Base-by-base conservation (phyloP, 2,888 invertebrate species). In the Ochropleura plecta region DNA sequence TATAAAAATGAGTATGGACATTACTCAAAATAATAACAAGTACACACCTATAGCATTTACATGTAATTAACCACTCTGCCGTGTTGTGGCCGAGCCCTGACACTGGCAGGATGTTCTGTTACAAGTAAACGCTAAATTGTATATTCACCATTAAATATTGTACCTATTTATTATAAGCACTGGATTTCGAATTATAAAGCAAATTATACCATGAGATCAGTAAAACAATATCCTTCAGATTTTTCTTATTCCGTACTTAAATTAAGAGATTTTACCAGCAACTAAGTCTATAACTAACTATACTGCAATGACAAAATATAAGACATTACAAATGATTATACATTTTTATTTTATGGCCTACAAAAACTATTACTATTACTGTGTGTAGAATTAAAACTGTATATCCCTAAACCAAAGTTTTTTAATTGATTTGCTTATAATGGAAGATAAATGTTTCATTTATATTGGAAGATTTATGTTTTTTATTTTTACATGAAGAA, bases 161-260 rank as follows among this genome's bases (percentile, higher is more conserved):
- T 68, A 69, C 48, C 79, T 73, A 67, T n/a, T 55, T 49, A 57
- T 63, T 66, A 71, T 14, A 66, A 83, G 75, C 83, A 83, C 75
- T 83, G 71, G 83, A 40, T 66, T 79, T 79, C 75, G 65, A 81
- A 83, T 83, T 49, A 51, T 83, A 76, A 76, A 73, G 57, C 73
- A 73, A 72, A 79, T 57, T 66, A 75, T 74, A 82, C 74, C 71
- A 74, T 85, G 84, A 84, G 84, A 84, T 84, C 84, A 84, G 65
- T 75, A 53, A 75, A 76, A 76, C 80, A 79, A 79, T 79, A 74
- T 76, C 59, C 55, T 72, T 60, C 42, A 66, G 46, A 69, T 69
- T 83, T 83, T 73, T 73, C 84, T 81, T 84, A 80, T 59, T 73
- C 18, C 30, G 46, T 68, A 71, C 75, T 63, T 74, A 79, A 64